A percentile compares a stretch with the other conserved stretches of the same genome.
phyloP scores from a whole-genome alignment of 2,113 vertebrate species.

The Daphoenositta chrysoptera region DNA sequence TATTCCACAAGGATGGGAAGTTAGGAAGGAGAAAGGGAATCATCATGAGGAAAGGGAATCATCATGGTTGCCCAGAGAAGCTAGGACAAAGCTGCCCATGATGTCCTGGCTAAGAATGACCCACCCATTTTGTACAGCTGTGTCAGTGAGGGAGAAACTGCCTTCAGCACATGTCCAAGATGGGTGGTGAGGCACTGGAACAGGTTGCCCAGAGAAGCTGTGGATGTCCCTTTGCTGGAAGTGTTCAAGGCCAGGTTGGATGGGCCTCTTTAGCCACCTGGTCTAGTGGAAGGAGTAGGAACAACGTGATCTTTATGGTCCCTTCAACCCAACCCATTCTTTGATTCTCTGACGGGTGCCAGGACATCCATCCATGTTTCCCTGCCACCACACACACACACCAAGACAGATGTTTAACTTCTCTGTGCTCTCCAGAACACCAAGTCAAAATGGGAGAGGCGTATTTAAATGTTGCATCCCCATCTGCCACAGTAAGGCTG shows the following conservation, averaged over 20 bases:
- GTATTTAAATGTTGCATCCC: neutral
- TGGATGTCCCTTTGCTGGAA: neutral
- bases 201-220: neutral
- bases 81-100: neutral
- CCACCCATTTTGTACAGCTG: neutral
- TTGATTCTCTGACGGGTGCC: neutral
- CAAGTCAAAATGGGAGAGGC: neutral
- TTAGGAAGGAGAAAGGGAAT: neutral
- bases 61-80: no score
- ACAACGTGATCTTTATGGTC: no score
- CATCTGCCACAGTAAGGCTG: neutral
- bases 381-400: neutral
- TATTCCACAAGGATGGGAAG: neutral
- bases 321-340: neutral
- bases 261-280: neutral
- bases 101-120: neutral
- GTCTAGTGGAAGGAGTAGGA: neutral
- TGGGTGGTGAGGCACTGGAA: neutral
- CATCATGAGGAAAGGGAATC: accelerated
- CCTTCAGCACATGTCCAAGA: neutral
- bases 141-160: neutral
- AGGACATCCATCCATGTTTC: neutral
- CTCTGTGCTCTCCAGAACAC: neutral
- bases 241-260: neutral
- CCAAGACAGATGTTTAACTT: neutral